Percentiles rank a stretch among this genome's conserved stretches.
These are phyloP conservation scores for Drosophila kanapiae DNA, from an alignment of 1,140 invertebrate species.

Conservation along the genomic window DNA sequence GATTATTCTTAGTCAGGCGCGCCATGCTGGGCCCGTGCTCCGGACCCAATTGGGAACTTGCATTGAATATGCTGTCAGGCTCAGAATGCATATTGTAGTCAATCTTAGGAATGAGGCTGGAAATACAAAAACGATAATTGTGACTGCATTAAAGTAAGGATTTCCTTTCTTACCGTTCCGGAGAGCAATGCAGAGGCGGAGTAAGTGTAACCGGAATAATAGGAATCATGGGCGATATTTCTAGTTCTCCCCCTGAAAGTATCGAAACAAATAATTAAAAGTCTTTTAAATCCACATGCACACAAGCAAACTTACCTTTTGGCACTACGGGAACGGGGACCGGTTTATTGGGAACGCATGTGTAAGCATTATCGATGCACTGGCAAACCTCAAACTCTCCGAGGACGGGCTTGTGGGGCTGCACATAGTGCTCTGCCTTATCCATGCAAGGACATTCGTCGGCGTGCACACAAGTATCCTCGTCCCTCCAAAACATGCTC, in stretches of 20 bases:
- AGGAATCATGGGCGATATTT: conserved; percentile 23
- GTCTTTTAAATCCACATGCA: not conserved
- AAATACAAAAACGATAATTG: conserved; percentile 14
- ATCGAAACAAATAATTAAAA: not conserved
- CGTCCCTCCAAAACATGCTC: conserved; percentile 88
- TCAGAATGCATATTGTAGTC: conserved; percentile 86
- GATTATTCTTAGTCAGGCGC: conserved; percentile 85
- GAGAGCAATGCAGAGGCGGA: conserved; percentile 86
- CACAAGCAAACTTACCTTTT: not conserved
- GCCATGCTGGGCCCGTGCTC: conserved; percentile 86
- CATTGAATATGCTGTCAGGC: conserved; percentile 87
- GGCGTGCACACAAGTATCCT: conserved; percentile 88
- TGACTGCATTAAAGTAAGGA: not conserved
- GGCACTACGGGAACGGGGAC: conserved; percentile 36
- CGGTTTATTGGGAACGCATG: conserved; percentile 87
- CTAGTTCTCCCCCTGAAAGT: conserved; percentile 12
- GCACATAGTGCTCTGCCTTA: conserved; percentile 87
- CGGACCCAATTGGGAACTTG: conserved; percentile 86
- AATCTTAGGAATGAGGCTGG: conserved; percentile 86
- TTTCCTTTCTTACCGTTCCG: conserved; percentile 79
- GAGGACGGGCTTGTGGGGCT: conserved; percentile 74
- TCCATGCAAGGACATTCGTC: conserved; percentile 90
- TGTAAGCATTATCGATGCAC: conserved; percentile 90
- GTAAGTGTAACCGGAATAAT: conserved; percentile 86
- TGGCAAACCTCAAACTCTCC: conserved; percentile 88